Evolutionary conservation across 2,797 vertebrate genomes (phyloP).

Genomic region (Typhlichthys eigenmanni): DNA sequence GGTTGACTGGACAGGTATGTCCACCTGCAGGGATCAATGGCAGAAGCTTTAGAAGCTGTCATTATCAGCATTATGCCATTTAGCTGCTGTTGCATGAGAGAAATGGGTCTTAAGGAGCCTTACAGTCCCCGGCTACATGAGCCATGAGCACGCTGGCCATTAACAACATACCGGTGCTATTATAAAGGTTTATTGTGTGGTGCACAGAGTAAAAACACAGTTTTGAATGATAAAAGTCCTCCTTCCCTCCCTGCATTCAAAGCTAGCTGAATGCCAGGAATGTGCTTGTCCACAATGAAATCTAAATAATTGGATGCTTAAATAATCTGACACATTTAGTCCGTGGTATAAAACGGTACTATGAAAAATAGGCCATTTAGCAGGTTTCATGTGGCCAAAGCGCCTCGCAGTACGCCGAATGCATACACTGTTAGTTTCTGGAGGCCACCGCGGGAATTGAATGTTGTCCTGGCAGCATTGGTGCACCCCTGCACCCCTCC

Average conservation of each 20-base stretch:
- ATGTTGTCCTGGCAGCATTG: slow-evolving; percentile 20
- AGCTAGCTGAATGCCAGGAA: slow-evolving; percentile 9
- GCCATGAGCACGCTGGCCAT: slow-evolving; percentile 31
- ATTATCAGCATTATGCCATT: slow-evolving; percentile 61
- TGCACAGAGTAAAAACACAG: no score
- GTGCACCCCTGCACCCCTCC: slow-evolving; percentile 12
- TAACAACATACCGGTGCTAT: slow-evolving; percentile 15
- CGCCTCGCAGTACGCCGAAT: background rate
- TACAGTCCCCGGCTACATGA: slow-evolving; percentile 46
- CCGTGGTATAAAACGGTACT: no score
- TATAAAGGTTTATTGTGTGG: slow-evolving; percentile 18
- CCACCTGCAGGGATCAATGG: slow-evolving; percentile 63
- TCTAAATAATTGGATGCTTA: slow-evolving; percentile 10
- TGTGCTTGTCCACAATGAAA: slow-evolving; percentile 5
- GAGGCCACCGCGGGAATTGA: slow-evolving; percentile 22
- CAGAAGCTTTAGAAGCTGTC: slow-evolving; percentile 47
- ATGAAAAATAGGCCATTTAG: background rate
- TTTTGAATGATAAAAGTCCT: slow-evolving; percentile 1
- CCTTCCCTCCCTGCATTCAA: slow-evolving; percentile 8
- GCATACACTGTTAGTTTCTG: background rate
- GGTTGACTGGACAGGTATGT: slow-evolving; percentile 52
- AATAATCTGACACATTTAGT: background rate
- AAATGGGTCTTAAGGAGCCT: slow-evolving; percentile 60
- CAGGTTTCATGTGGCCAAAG: background rate
- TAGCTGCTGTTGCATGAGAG: slow-evolving; percentile 39